These are phyloP conservation scores for Oscheius sp. DNA, from an alignment of 2,888 invertebrate species.

Conservation along the genomic window DNA sequence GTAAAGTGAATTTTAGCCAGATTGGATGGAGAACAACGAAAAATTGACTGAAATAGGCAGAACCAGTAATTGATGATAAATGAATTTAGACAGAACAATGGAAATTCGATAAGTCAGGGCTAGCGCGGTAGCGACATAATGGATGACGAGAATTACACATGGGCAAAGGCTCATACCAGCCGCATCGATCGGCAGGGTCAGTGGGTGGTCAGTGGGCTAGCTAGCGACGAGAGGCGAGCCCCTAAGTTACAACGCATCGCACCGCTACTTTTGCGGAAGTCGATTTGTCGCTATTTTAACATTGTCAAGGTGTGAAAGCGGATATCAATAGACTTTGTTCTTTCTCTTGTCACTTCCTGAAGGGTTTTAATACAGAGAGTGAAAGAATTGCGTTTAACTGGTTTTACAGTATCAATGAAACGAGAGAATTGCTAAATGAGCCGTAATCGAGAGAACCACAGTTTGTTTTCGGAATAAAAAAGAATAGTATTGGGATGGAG, in stretches of 20 bases:
- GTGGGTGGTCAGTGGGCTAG: slow-evolving; percentile 24
- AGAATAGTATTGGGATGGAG: background rate
- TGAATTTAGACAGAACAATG: background rate
- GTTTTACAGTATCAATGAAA: background rate
- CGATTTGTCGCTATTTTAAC: too few relatives aligned
- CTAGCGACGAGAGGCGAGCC: background rate
- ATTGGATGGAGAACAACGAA: background rate
- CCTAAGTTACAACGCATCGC: slow-evolving; percentile 5
- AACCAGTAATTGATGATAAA: background rate
- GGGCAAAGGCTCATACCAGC: slow-evolving; percentile 29
- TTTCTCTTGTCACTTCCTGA: too few relatives aligned
- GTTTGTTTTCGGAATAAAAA: background rate
- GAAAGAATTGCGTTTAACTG: background rate
- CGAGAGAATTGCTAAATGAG: background rate
- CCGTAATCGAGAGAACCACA: background rate
- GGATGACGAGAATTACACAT: slow-evolving; percentile 32
- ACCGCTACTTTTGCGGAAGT: background rate
- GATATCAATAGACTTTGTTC: too few relatives aligned
- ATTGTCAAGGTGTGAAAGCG: too few relatives aligned
- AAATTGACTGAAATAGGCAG: background rate
- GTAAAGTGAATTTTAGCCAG: background rate
- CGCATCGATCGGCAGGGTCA: slow-evolving; percentile 31
- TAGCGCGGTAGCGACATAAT: slow-evolving; percentile 25
- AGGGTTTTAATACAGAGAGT: too few relatives aligned
- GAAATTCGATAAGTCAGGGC: slow-evolving; percentile 25